Conservation (phyloP, 2,113 vertebrate species). For the Diphyllodes magnificus region DNA sequence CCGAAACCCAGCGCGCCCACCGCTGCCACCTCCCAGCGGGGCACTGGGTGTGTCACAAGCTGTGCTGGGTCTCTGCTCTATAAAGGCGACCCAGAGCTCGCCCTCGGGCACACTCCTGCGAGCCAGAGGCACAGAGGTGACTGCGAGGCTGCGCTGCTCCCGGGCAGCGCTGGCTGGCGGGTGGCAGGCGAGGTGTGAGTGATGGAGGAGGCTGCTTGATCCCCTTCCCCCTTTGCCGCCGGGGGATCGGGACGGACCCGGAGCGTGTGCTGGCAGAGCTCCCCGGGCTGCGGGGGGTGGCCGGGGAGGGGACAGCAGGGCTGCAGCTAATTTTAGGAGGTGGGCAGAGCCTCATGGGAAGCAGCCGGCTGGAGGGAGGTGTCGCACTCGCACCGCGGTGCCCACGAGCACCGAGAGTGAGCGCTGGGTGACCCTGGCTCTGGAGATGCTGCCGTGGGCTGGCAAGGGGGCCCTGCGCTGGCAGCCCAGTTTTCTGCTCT, state of each 20-base stretch:
- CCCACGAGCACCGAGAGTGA: neutral
- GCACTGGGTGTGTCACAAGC: neutral
- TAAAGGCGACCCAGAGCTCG: rapidly evolving
- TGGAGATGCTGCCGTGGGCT: neutral
- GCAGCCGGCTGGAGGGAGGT: neutral
- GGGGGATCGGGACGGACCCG: neutral
- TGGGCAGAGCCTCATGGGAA: neutral
- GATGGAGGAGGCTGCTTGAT: neutral
- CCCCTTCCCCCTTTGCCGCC: neutral
- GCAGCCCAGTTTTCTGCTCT: rapidly evolving
- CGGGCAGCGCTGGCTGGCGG: neutral
- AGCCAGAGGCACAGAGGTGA: neutral
- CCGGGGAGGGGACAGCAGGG: neutral
- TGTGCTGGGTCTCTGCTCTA: neutral
- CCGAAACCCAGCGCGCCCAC: neutral
- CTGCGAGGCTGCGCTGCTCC: neutral
- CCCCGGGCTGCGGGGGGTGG: neutral
- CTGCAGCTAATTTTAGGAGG: conserved; percentile 45
- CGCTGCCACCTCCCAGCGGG: neutral
- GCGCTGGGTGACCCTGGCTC: rapidly evolving
- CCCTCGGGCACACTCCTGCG: rapidly evolving
- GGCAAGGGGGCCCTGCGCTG: neutral
- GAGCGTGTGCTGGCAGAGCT: neutral
- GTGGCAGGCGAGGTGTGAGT: neutral
- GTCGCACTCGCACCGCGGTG: neutral